Conservation (phyloP, 2,113 vertebrate species). For the Mesembrinibis cayennensis region DNA sequence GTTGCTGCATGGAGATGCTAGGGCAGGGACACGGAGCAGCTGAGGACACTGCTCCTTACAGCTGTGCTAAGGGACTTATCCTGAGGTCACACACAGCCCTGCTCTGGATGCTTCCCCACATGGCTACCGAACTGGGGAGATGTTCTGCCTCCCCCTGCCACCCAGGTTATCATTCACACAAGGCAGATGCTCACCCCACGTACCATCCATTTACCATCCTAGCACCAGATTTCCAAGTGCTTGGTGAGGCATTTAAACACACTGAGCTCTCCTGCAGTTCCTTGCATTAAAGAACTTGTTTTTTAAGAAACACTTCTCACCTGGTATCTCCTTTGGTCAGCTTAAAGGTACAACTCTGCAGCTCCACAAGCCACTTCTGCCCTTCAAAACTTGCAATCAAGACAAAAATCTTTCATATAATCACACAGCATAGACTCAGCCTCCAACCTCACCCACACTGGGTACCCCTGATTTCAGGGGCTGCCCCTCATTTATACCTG, state of each 20-base stretch:
- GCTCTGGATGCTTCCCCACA: background rate
- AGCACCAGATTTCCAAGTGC: background rate
- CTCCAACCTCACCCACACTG: accelerated
- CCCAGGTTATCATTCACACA: too few relatives aligned
- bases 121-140: too few relatives aligned
- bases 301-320: background rate
- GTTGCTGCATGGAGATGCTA: background rate
- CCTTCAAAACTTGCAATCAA: background rate
- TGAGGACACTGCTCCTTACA: background rate
- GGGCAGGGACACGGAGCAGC: background rate
- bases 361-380: background rate
- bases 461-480: accelerated
- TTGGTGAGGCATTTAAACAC: accelerated
- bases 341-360: background rate
- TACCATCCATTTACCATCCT: accelerated
- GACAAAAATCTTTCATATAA: accelerated
- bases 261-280: accelerated
- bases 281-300: accelerated
- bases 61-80: too few relatives aligned
- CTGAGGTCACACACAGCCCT: background rate
- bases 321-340: background rate
- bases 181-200: too few relatives aligned
- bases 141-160: accelerated
- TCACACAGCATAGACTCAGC: accelerated
- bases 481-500: background rate